A percentile compares a stretch with the other conserved stretches of the same genome.
Evolutionary conservation across 2,888 invertebrate genomes (phyloP).

Genomic region (Carpatolechia fugitivella): DNA sequence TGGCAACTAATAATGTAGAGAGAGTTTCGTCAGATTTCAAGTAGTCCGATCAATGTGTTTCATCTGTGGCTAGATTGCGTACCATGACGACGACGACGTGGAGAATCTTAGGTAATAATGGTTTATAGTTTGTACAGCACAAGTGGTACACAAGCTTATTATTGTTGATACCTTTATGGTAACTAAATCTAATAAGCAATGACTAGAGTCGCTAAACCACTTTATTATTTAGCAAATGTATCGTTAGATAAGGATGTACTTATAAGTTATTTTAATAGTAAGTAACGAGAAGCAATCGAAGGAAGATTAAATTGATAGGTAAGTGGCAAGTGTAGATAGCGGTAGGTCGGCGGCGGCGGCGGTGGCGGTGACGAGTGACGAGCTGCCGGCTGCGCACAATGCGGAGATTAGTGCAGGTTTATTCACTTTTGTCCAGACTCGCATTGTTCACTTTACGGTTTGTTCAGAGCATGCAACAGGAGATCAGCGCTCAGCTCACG

Average conservation of each 20-base stretch:
- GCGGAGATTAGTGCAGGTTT: slow-evolving; percentile 62
- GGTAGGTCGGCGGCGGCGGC: not conserved
- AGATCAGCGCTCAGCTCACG: slow-evolving; percentile 46
- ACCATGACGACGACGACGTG: not conserved
- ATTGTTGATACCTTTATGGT: too few relatives aligned
- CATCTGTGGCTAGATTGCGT: not conserved
- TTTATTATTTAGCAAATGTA: too few relatives aligned
- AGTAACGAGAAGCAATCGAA: not conserved
- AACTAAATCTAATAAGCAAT: too few relatives aligned
- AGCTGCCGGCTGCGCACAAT: slow-evolving; percentile 40
- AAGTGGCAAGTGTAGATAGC: slow-evolving; percentile 1
- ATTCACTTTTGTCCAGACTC: slow-evolving; percentile 41
- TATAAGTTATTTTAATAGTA: too few relatives aligned
- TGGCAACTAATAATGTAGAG: slow-evolving; percentile 30
- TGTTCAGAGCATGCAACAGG: slow-evolving; percentile 46
- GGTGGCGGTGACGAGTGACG: slow-evolving; percentile 8
- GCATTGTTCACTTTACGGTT: slow-evolving; percentile 51
- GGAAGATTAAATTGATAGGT: not conserved
- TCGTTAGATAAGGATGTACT: too few relatives aligned
- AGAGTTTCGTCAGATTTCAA: not conserved
- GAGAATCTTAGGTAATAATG: not conserved
- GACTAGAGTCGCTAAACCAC: too few relatives aligned
- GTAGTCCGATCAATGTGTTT: not conserved
- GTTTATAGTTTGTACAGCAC: too few relatives aligned
- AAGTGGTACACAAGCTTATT: too few relatives aligned